A percentile compares a stretch with the other conserved stretches of the same genome.
Evolutionary conservation across 2,888 invertebrate species (phyloP).

Genomic region (Clivina fossor): DNA sequence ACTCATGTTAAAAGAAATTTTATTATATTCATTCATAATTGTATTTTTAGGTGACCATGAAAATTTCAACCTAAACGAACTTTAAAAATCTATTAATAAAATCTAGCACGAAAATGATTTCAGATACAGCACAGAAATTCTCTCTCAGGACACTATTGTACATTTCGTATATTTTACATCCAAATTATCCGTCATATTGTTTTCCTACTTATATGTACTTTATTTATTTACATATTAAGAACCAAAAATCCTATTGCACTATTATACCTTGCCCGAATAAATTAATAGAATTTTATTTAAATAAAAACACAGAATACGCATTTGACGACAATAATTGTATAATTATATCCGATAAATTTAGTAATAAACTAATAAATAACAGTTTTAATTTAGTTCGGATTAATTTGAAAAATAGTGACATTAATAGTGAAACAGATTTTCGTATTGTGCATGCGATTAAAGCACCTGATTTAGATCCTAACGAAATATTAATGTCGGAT

Average conservation of each 20-base stretch:
- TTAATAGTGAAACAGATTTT: conserved; percentile 11
- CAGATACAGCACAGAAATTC: conserved; percentile 8
- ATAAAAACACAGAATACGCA: conserved; percentile 8
- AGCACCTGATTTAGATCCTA: conserved; percentile 3
- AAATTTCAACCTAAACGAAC: conserved; percentile 13
- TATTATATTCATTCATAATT: neutral
- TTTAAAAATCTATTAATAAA: conserved; percentile 11
- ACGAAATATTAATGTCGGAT: conserved; percentile 35
- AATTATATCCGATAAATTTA: conserved; percentile 10
- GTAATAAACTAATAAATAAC: conserved; percentile 21
- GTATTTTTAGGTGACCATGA: conserved; percentile 23
- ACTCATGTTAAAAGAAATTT: neutral
- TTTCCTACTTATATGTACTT: conserved; percentile 49
- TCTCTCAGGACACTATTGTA: conserved; percentile 12
- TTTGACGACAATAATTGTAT: conserved; percentile 27
- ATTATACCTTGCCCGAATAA: conserved; percentile 24
- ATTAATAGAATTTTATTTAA: conserved; percentile 25
- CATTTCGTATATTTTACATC: conserved; percentile 28
- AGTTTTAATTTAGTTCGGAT: conserved; percentile 28
- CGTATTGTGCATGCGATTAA: conserved; percentile 19
- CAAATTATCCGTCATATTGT: conserved; percentile 45
- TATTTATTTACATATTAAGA: conserved; percentile 42
- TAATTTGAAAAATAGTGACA: conserved; percentile 11
- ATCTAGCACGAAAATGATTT: conserved; percentile 19
- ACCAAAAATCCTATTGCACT: conserved; percentile 20